Evolutionary conservation across 2,888 invertebrate genomes (phyloP), one percentile per base, ranked within the genome.

Genomic region (Ellobium chinense): DNA sequence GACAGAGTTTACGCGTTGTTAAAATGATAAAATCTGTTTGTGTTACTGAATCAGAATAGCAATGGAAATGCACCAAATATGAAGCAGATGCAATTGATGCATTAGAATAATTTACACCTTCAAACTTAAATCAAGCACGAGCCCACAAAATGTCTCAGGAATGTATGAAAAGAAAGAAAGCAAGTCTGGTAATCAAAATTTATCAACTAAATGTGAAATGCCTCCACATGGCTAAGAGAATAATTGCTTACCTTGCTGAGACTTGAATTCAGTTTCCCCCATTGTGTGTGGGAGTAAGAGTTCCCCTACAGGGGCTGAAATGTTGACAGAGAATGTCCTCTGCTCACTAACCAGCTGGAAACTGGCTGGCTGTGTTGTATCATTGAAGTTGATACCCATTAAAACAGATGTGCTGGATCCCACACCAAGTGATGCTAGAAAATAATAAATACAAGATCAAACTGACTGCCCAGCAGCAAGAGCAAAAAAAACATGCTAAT

Each of bases 341-440:
- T 89, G 88, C 24, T 86, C 84, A 12, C 89, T 87, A 95, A 85
- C 92, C 72, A 98, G 94, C 88, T 96, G 96, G 92, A 98, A 96
- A 84, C 95, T 95, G 0, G 97, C 96, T 0, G 97, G 95, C 92
- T 98, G 97, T 74, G 96, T 97, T 27, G 97, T 96, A 93, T 98
- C 98, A 82, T 97, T 97, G 93, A 97, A 98, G 94, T 98, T 97
- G 4, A 98, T 95, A 24, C 98, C 98, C 85, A 98, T 92, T 0
- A 96, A 95, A 7, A 95, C 95, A 29, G 95, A 94, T 46, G 95
- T 94, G n/a, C 95, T 94, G 36, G 95, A 95, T 70, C 95, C 95
- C 0, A 95, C 94, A 9, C 95, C 94, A 36, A 98, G 93, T 4
- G 92, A 89, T 66, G 88, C 91, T 92, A n/a, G n/a, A n/a, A n/a